These are phyloP conservation scores for Drosophila baimaii DNA, from an alignment of 1,140 invertebrate species.

Conservation along the genomic window DNA sequence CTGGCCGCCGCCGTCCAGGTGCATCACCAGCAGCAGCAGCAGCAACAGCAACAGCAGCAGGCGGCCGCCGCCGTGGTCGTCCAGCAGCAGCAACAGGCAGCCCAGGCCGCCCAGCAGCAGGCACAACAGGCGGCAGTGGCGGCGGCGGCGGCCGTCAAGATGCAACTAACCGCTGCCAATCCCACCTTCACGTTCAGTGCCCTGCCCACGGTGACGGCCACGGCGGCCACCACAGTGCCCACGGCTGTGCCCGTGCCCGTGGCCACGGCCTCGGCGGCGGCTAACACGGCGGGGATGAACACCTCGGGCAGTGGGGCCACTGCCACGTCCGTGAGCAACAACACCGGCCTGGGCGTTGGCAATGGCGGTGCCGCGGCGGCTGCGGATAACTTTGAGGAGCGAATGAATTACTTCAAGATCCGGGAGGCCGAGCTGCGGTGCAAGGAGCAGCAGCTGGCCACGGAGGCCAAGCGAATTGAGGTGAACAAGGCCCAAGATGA, in stretches of 20 bases:
- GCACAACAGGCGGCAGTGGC: constrained; percentile 32
- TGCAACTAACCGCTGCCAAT: constrained; percentile 71
- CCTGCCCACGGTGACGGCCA: constrained; percentile 66
- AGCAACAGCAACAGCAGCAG: constrained; percentile 17
- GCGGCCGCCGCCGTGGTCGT: constrained; percentile 20
- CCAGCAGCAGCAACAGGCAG: constrained; percentile 19
- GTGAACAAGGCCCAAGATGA: constrained; percentile 78
- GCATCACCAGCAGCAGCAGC: constrained; percentile 68
- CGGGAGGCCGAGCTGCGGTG: constrained; percentile 79
- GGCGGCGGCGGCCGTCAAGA: constrained; percentile 62
- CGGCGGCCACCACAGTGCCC: constrained; percentile 31
- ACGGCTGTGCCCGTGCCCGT: constrained; percentile 23
- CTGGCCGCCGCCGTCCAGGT: constrained; percentile 58
- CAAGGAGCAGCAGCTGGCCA: constrained; percentile 78
- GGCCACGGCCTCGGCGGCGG: constrained; percentile 20
- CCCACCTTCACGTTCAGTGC: constrained; percentile 81
- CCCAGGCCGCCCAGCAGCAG: constrained; percentile 53
- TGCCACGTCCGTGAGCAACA: constrained; percentile 26
- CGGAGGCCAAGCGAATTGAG: constrained; percentile 78
- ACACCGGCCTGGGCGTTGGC: constrained; percentile 14
- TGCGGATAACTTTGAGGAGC: constrained; percentile 76
- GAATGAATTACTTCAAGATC: constrained; percentile 76
- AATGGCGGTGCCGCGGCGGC: constrained; percentile 7
- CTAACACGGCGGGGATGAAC: constrained; percentile 18
- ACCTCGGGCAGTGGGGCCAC: background rate